Evolutionary conservation across 2,888 invertebrate genomes (phyloP).

Genomic region (Pandemis cinnamomeana): DNA sequence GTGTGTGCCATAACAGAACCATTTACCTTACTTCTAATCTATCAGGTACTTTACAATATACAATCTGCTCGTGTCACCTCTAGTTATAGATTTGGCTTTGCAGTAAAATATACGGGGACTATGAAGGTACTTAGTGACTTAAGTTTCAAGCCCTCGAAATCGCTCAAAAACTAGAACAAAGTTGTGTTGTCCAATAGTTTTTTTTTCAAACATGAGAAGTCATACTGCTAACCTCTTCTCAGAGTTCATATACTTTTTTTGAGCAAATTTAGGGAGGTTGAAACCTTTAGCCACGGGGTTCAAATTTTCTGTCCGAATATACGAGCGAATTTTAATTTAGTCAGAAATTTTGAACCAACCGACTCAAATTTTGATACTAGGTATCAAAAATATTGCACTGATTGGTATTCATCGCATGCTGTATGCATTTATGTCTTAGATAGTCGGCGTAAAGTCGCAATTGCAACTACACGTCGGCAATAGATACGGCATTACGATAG

Average conservation of each 20-base stretch:
- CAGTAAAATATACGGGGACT: slow-evolving; percentile 4
- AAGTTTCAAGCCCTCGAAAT: background rate
- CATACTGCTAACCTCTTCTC: no score
- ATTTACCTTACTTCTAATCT: slow-evolving; percentile 64
- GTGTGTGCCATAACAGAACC: slow-evolving; percentile 72
- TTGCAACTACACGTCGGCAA: background rate
- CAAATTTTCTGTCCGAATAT: background rate
- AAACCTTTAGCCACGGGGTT: background rate
- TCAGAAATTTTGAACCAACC: background rate
- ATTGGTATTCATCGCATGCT: background rate
- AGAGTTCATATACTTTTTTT: background rate
- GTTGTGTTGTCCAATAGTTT: no score
- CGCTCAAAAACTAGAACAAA: background rate
- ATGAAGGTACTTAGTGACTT: background rate
- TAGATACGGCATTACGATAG: background rate
- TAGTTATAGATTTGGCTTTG: slow-evolving; percentile 7
- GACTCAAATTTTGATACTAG: background rate
- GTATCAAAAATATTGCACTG: background rate
- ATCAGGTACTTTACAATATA: slow-evolving; percentile 75
- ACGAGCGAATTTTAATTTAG: background rate
- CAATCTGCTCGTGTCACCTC: slow-evolving; percentile 55
- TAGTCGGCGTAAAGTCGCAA: background rate
- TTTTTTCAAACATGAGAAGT: no score
- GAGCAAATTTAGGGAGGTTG: background rate
- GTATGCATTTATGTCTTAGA: background rate